A percentile compares a stretch with the other conserved stretches of the same genome.
Evolutionary conservation across 2,113 vertebrate species (phyloP).

Genomic region (Chamaetylas fuelleborni): DNA sequence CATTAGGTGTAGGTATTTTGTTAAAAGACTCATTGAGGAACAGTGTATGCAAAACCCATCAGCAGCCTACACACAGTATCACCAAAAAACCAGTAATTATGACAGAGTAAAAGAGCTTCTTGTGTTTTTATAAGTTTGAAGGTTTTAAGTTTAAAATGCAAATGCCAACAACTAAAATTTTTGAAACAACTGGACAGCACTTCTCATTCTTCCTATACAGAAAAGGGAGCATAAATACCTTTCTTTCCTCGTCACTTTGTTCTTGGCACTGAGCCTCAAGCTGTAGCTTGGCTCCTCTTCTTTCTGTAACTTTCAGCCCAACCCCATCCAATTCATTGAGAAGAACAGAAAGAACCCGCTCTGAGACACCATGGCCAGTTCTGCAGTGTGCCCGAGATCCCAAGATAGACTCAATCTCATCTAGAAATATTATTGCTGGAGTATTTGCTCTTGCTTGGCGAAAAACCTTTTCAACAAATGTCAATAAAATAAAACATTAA

Average conservation of each 20-base stretch:
- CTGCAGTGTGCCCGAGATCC: slow-evolving; percentile 78
- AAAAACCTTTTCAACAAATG: slow-evolving; percentile 80
- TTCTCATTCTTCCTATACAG: background rate
- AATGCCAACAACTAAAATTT: background rate
- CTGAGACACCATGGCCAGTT: slow-evolving; percentile 75
- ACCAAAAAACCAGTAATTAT: background rate
- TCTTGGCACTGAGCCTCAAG: slow-evolving; percentile 72
- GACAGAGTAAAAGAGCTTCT: background rate
- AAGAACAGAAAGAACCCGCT: slow-evolving; percentile 89
- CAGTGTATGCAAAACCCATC: background rate
- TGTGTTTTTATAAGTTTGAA: background rate
- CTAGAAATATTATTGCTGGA: slow-evolving; percentile 92
- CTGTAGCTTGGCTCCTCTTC: slow-evolving; percentile 75
- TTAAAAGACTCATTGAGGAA: background rate
- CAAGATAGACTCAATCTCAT: slow-evolving; percentile 93
- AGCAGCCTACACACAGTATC: background rate
- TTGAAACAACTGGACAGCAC: background rate
- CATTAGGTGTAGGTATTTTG: background rate
- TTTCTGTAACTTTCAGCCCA: slow-evolving; percentile 84
- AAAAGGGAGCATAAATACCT: slow-evolving; percentile 66
- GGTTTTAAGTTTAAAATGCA: background rate
- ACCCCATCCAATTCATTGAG: slow-evolving; percentile 95
- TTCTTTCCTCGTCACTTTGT: slow-evolving; percentile 26
- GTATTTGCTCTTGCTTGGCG: slow-evolving; percentile 87
- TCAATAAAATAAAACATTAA: background rate